Conservation (phyloP, 1,140 invertebrate genomes). For the Hypothenemus hampei region DNA sequence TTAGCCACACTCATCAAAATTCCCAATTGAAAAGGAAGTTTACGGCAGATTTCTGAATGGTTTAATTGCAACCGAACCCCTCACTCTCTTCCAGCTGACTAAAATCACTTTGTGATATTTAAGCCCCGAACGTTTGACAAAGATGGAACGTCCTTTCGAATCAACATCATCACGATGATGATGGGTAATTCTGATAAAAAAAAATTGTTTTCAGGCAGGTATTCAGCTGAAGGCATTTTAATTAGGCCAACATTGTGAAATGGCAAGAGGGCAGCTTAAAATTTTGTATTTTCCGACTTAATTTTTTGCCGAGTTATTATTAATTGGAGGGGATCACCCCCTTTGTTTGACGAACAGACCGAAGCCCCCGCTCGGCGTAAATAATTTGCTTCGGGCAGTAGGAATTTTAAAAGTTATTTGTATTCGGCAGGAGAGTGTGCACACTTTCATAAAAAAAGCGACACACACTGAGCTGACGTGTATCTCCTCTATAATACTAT, state of each 20-base stretch:
- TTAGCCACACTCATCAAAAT: conserved; percentile 14
- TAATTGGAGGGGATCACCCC: no score
- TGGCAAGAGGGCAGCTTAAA: no score
- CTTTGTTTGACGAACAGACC: neutral
- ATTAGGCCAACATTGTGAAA: no score
- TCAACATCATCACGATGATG: no score
- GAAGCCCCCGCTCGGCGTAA: conserved; percentile 13
- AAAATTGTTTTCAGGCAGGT: no score
- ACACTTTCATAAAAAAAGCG: conserved; percentile 22
- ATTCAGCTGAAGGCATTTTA: no score
- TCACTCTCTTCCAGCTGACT: neutral
- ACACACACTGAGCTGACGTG: conserved; percentile 19
- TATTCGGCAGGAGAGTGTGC: conserved; percentile 24
- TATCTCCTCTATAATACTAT: conserved; percentile 14
- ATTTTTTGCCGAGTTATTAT: no score
- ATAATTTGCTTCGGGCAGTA: conserved; percentile 22
- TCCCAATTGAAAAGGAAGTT: conserved; percentile 19
- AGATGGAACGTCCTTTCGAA: neutral
- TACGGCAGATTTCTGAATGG: conserved; percentile 24
- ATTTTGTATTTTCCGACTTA: no score
- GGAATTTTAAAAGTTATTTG: conserved; percentile 29
- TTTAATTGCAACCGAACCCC: conserved; percentile 14
- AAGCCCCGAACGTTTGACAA: conserved; percentile 14
- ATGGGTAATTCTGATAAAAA: conserved; percentile 9
- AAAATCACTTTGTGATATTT: conserved; percentile 17